Evolutionary conservation across 2,797 vertebrate species (phyloP).

Genomic region (Neomorphus geoffroyi): DNA sequence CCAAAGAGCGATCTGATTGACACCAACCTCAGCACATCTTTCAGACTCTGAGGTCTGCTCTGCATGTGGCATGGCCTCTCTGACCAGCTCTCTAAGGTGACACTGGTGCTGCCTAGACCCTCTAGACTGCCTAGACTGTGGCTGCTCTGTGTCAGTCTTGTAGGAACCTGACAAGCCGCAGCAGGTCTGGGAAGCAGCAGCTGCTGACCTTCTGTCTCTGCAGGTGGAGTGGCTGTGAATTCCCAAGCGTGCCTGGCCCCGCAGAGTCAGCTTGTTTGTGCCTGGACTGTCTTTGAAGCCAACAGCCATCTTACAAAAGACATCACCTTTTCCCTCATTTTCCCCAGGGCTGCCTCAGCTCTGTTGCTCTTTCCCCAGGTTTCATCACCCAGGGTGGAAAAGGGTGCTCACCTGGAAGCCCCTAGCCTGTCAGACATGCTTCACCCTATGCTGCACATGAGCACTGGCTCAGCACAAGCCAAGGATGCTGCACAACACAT

Average conservation of each 20-base stretch:
- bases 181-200: neutral
- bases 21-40: neutral
- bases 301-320: neutral
- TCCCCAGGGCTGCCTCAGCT: neutral
- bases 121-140: accelerated
- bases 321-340: neutral
- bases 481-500: neutral
- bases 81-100: neutral
- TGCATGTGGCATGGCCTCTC: neutral
- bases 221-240: neutral
- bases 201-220: neutral
- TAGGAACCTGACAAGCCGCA: neutral
- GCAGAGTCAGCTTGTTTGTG: neutral
- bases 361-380: neutral
- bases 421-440: neutral
- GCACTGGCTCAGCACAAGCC: neutral
- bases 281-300: neutral
- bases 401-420: neutral
- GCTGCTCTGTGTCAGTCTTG: neutral
- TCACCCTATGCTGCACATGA: neutral
- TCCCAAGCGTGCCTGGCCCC: neutral
- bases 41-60: neutral
- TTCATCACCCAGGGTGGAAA: neutral
- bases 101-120: neutral
- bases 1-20: neutral